These are phyloP conservation scores for Actenoides hombroni DNA, from an alignment of 2,113 vertebrate genomes.

Conservation along the genomic window DNA sequence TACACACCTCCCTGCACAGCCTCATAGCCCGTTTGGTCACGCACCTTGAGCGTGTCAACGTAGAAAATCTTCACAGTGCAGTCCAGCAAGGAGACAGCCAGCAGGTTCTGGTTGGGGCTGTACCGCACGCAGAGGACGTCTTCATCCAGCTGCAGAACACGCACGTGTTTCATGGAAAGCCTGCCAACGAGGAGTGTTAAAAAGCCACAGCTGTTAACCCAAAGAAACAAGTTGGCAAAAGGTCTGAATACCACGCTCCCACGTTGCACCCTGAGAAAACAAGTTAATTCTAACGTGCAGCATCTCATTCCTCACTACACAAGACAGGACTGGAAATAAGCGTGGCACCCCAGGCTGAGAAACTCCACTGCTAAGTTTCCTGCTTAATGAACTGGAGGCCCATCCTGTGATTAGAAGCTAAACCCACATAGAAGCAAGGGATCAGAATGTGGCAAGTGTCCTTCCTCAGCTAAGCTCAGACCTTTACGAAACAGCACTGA, in stretches of 20 bases:
- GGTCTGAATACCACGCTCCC: neutral
- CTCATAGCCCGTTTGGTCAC: neutral
- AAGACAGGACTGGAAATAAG: neutral
- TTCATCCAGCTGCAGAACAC: conserved; percentile 89
- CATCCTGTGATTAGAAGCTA: neutral
- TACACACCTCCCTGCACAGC: neutral
- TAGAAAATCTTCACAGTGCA: conserved; percentile 97
- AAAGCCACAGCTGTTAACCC: neutral
- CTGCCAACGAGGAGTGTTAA: conserved; percentile 33
- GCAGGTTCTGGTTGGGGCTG: conserved; percentile 86
- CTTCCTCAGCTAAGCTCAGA: neutral
- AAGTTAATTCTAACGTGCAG: neutral
- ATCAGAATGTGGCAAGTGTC: neutral
- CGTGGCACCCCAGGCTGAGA: neutral
- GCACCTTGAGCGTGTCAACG: conserved; percentile 91
- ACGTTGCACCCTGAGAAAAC: neutral
- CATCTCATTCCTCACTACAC: neutral
- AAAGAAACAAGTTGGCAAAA: neutral
- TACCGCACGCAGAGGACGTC: conserved; percentile 90
- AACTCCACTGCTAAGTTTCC: neutral
- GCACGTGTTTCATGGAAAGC: conserved; percentile 87
- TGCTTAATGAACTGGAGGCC: neutral
- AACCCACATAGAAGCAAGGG: neutral
- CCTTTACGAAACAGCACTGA: neutral
- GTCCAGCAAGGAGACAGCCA: conserved; percentile 91